Conservation (phyloP, 2,888 invertebrate genomes). For the Lithophane ornitopus region DNA sequence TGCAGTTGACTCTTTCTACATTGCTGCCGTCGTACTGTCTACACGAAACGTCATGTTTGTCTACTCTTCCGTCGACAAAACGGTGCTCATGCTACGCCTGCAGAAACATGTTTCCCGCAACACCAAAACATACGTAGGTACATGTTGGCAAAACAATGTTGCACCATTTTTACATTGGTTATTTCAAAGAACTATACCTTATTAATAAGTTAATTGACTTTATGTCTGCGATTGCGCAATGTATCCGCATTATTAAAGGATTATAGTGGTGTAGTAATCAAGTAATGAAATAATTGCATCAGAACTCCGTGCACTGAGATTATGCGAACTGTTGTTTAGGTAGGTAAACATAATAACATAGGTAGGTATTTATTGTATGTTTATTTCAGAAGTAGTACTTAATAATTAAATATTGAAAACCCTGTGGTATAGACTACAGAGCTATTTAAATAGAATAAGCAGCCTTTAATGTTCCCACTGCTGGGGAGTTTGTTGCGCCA, state of each 20-base stretch:
- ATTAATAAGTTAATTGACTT: neutral
- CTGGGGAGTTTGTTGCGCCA: too few species aligned
- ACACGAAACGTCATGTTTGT: too few species aligned
- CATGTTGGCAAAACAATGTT: neutral
- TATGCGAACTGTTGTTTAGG: neutral
- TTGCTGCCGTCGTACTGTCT: too few species aligned
- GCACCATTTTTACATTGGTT: neutral
- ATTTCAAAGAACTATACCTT: neutral
- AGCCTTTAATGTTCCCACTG: too few species aligned
- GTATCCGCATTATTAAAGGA: neutral
- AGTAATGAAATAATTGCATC: conserved; percentile 3
- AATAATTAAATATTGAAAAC: neutral
- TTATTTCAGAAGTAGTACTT: neutral
- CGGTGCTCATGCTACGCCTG: too few species aligned
- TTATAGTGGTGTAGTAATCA: neutral
- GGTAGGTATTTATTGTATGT: neutral
- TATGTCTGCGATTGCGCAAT: neutral
- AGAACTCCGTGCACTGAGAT: neutral
- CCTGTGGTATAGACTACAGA: too few species aligned
- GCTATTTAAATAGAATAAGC: too few species aligned
- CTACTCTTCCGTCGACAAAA: too few species aligned
- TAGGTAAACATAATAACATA: neutral
- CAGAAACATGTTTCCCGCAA: too few species aligned
- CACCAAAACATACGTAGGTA: too few species aligned
- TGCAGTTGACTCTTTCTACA: too few species aligned